Base-by-base conservation (phyloP, 2,888 invertebrate genomes). In the Neoascia interrupta region DNA sequence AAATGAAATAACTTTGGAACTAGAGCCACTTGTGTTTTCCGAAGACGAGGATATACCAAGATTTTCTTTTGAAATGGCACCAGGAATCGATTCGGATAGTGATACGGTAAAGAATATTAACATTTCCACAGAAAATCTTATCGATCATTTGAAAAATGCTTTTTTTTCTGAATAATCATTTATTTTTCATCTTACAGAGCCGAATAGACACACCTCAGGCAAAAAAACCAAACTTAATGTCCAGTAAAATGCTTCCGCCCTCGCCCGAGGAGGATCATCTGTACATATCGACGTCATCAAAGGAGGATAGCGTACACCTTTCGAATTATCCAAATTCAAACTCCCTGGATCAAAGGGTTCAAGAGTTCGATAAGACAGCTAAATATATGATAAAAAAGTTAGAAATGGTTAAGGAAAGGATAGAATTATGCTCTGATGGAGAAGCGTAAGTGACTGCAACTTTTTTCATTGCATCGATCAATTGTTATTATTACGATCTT, bases 21-120 rank as follows among this genome's bases (percentile, higher is more conserved):
- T 84, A 34, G 92, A 92, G 81, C 88, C 89, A 58, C 85, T 92
- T 75, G 91, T 90, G 81, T 92, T 92, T 86, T 92, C 92, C 63
- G 92, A 91, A 82, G 92, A 92, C 84, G 91, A 91, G 68, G 91
- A 91, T 82, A 90, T 90, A 83, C 87, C 88, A 81, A 85, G 87
- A 75, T 88, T 87, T 84, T 89, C 89, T 60, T 73, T 86, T 84
- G 89, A 88, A 88, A 87, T 88, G 86, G 85, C 87, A 85, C 85
- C 87, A 84, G 87, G 85, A 81, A 82, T 86, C 82, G 88, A 89
- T 84, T 88, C 88, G 82, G 87, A 88, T 84, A 88, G 88, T 86
- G 87, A 89, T 85, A 86, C 86, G 89, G 89, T 89, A 89, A 86
- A 84, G 18, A 43, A 68, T 21, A 34, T 18, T 45, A 19, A 31